Evolutionary conservation across 2,888 invertebrate genomes (phyloP), one percentile per base, ranked within the genome.

Genomic region (Pocota personata): DNA sequence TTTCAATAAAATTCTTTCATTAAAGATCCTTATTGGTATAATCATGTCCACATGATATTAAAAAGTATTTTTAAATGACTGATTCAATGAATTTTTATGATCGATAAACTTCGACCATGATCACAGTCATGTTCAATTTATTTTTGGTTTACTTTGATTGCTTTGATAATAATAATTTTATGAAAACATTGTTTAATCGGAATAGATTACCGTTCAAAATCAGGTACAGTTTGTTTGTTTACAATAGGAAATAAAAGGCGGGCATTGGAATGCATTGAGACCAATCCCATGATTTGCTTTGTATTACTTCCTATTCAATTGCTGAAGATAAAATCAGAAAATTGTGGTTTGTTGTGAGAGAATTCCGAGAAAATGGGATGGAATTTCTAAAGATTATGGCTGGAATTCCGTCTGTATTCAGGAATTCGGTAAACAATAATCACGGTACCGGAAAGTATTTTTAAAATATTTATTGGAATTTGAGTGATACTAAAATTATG

Each of bases 161-260:
- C 2, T 24, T 24, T 16, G 50, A 66, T 66, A 66, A 27, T 6
- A 32, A 50, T 37, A 14, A 35, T 66, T 66, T 14, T 48, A 7
- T 48, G 4, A 19, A 67, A 37, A 16, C n/a, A 35, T 24, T 66
- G 5, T 14, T 37, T 67, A 52, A 67, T 67, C 67, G 37, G 5
- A 52, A 16, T 24, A 52, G 67, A 67, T 67, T 40, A 66, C 48
- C 14, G 27, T 5, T 19, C 7, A 19, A 46, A 50, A 50, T 50
- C 24, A 12, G n/a, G 35, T 35, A 27, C 12, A 66, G 37, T 12
- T 58, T 64, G 43, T 48, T 48, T 64, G 32, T 64, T 64, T 35
- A 35, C 19, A 32, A 48, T 48, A 12, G 64, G 14, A 32, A 16
- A 16, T 32, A 19, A 8, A 48, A 48, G 21, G 32, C 4, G 32